Percentiles rank a stretch among this genome's conserved stretches.
These are phyloP conservation scores for Xiphorhynchus elegans DNA, from an alignment of 2,113 vertebrate genomes.

Conservation along the genomic window DNA sequence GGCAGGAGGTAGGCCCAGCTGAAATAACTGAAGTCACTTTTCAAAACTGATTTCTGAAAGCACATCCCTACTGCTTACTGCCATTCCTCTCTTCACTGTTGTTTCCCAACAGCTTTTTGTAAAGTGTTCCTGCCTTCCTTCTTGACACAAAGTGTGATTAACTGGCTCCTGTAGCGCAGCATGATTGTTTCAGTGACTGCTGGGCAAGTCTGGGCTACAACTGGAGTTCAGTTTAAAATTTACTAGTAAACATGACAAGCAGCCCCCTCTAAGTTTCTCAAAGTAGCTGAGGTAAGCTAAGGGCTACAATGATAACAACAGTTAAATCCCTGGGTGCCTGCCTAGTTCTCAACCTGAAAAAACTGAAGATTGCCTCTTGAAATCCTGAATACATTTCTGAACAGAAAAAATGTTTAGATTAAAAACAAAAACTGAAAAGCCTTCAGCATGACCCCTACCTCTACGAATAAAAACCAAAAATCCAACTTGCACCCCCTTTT, in stretches of 20 bases:
- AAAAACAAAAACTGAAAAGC: neutral
- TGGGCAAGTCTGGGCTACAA: neutral
- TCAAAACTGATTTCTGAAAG: neutral
- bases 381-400: neutral
- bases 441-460: neutral
- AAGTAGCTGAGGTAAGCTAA: neutral
- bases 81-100: neutral
- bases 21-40: neutral
- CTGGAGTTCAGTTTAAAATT: neutral
- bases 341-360: neutral
- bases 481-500: neutral
- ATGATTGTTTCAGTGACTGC: neutral
- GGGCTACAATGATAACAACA: fast-evolving
- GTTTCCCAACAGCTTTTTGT: neutral
- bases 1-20: neutral
- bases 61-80: neutral
- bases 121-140: neutral
- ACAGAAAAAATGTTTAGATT: neutral
- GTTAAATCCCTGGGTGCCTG: neutral
- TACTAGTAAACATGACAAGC: neutral
- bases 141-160: neutral
- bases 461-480: neutral
- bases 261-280: neutral
- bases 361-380: neutral
- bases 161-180: neutral